Conservation (phyloP, 2,797 vertebrate genomes). For the Sylvilagus floridanus region DNA sequence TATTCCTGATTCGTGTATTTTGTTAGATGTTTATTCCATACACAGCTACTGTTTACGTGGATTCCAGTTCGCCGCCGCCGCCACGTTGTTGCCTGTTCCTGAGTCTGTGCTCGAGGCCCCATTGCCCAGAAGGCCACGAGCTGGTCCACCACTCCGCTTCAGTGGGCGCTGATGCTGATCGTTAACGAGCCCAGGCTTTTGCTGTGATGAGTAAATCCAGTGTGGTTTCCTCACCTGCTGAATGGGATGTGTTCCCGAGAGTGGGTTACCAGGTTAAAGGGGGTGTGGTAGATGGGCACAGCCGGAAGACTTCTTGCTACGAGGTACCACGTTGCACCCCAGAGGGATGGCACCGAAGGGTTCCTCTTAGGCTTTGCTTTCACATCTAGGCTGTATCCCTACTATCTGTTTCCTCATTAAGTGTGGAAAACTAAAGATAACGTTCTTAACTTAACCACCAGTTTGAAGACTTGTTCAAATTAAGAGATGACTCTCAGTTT, state of each 20-base stretch:
- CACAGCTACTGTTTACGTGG: background rate
- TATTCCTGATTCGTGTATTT: slow-evolving; percentile 1
- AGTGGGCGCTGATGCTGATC: background rate
- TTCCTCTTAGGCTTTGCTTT: background rate
- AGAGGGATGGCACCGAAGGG: background rate
- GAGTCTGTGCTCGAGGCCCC: background rate
- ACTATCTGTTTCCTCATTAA: background rate
- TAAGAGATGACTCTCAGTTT: background rate
- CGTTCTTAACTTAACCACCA: background rate
- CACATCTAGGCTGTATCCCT: background rate
- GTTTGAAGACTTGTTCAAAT: slow-evolving; percentile 9
- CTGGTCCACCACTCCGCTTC: background rate
- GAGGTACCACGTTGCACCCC: background rate
- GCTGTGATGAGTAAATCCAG: background rate
- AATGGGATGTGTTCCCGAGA: slow-evolving; percentile 1
- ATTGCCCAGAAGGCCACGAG: background rate
- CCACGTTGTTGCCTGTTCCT: background rate
- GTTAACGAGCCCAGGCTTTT: slow-evolving; percentile 15
- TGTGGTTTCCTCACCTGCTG: slow-evolving; percentile 6
- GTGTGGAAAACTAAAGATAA: background rate
- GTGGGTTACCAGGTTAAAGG: background rate
- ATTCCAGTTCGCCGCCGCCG: background rate
- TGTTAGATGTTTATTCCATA: background rate
- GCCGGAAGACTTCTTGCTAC: background rate
- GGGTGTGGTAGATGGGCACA: background rate